Evolutionary conservation across 2,113 vertebrate genomes (phyloP).

Genomic region (Syngnathus typhle): DNA sequence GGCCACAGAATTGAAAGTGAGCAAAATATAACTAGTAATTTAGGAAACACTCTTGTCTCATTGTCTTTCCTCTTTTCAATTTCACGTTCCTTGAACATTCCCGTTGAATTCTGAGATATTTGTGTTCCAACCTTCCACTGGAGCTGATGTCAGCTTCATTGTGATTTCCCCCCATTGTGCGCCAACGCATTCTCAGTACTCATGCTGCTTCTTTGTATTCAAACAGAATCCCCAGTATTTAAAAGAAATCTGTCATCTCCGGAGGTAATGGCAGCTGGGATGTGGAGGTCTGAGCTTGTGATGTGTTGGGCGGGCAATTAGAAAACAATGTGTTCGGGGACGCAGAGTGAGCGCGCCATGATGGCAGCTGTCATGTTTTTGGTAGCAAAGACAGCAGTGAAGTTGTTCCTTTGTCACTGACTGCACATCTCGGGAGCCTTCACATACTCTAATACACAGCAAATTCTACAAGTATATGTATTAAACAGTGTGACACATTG

Average conservation of each 20-base stretch:
- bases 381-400: constrained; percentile 37
- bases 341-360: constrained; percentile 23
- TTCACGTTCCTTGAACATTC: neutral
- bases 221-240: constrained; percentile 34
- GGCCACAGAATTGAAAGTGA: neutral
- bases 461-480: constrained; percentile 50
- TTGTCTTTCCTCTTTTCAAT: neutral
- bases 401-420: constrained; percentile 47
- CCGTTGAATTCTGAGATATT: neutral
- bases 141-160: constrained; percentile 14
- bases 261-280: constrained; percentile 40
- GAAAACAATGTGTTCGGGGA: constrained; percentile 47
- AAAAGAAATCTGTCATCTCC: constrained; percentile 49
- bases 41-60: neutral
- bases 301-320: constrained; percentile 52
- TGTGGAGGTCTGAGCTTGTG: constrained; percentile 34
- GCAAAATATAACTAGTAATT: neutral
- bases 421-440: constrained; percentile 44
- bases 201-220: constrained; percentile 33
- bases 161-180: constrained; percentile 29
- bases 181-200: constrained; percentile 5
- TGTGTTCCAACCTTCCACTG: neutral
- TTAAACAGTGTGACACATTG: constrained; percentile 43
- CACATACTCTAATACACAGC: constrained; percentile 60
- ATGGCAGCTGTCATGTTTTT: constrained; percentile 60